These are phyloP conservation scores for Ptychodera flava DNA, from an alignment of 35 echinoderm and acorn worm species.

Conservation along the genomic window DNA sequence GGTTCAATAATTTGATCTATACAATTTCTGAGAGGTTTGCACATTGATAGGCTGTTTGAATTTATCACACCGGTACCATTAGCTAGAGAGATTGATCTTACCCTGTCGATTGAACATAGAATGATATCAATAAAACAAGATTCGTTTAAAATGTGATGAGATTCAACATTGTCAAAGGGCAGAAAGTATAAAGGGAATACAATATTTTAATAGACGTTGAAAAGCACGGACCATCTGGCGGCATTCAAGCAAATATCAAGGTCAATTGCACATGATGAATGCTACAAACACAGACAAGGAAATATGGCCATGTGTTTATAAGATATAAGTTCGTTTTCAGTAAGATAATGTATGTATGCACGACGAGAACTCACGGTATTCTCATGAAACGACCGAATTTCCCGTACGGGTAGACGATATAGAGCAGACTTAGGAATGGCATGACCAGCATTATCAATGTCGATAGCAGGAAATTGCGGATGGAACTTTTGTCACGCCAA, in stretches of 20 bases:
- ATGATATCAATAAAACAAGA: no score
- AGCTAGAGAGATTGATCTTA: no score
- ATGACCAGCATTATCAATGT: constrained; percentile 52
- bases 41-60: no score
- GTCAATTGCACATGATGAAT: background rate
- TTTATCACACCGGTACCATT: no score
- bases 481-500: constrained; percentile 42
- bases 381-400: constrained; percentile 42
- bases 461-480: constrained; percentile 33
- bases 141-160: no score
- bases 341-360: no score
- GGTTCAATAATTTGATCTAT: no score
- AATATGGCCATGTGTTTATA: no score
- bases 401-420: constrained; percentile 36
- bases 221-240: background rate
- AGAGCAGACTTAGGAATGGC: constrained; percentile 56
- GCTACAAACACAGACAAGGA: background rate
- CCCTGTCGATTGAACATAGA: no score
- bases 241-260: background rate
- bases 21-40: no score
- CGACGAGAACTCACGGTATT: constrained; percentile 95
- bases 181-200: background rate
- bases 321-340: no score
- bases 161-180: no score
- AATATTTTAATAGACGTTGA: background rate